Conservation (phyloP, 2,888 invertebrate genomes). For the Mythimna ferrago region DNA sequence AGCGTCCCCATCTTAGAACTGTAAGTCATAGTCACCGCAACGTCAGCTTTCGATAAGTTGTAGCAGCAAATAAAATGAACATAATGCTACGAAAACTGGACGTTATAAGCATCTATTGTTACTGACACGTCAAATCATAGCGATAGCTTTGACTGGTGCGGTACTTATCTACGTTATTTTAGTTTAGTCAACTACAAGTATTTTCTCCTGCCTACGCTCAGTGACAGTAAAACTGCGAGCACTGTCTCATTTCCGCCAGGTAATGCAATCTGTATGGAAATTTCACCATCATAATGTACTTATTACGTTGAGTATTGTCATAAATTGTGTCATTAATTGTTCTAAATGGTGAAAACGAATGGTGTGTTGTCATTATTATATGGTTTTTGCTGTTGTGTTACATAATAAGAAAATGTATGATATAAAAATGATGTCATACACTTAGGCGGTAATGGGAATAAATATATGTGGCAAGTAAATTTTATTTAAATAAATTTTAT, state of each 20-base stretch:
- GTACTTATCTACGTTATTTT: too few species aligned
- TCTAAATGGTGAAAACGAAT: slow-evolving; percentile 1
- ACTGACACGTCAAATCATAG: too few species aligned
- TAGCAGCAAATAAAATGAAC: too few species aligned
- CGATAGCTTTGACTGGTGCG: not conserved
- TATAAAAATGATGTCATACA: not conserved
- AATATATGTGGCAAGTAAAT: not conserved
- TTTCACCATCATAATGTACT: slow-evolving; percentile 35
- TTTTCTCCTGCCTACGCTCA: slow-evolving; percentile 22
- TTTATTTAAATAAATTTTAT: not conserved
- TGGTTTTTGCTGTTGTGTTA: not conserved
- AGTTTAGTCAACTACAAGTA: not conserved
- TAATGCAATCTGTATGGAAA: slow-evolving; percentile 55
- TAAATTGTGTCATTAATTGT: slow-evolving; percentile 16
- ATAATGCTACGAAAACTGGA: too few species aligned
- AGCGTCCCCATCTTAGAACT: too few species aligned
- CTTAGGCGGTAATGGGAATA: too few species aligned
- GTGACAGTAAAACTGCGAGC: slow-evolving; percentile 24
- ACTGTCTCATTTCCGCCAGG: slow-evolving; percentile 45
- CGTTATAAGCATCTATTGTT: too few species aligned
- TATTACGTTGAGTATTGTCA: slow-evolving; percentile 17
- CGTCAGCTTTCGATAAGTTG: too few species aligned
- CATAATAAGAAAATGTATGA: slow-evolving; percentile 22
- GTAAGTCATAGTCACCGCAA: too few species aligned
- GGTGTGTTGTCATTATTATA: not conserved